Conservation (phyloP, 2,113 vertebrate genomes). For the Nothocercus nigrocapillus region DNA sequence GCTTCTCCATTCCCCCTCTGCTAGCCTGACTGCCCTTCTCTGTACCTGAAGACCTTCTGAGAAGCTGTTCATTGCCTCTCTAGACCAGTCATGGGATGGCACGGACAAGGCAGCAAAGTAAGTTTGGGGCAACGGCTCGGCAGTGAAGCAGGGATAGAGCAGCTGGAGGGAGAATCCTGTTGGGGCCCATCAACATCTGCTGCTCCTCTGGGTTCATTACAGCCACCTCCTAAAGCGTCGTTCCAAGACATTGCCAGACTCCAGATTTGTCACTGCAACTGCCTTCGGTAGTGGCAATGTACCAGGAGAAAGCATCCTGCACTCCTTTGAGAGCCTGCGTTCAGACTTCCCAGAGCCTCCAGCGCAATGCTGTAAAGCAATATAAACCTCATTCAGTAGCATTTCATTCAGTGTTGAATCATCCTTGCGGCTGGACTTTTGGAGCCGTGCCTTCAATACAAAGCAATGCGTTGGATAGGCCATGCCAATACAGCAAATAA, state of each 20-base stretch:
- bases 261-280: background rate
- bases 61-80: background rate
- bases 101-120: fast-evolving
- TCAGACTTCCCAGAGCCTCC: background rate
- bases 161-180: background rate
- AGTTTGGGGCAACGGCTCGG: background rate
- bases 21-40: background rate
- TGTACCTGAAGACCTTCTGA: background rate
- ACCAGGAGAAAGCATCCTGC: background rate
- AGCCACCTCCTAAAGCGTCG: fast-evolving
- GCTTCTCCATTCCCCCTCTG: background rate
- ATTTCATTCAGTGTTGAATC: background rate
- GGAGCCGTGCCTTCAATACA: background rate
- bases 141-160: background rate
- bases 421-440: background rate
- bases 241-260: background rate
- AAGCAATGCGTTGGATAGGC: background rate
- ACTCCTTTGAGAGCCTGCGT: background rate
- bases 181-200: background rate
- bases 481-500: background rate
- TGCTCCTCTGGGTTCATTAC: background rate
- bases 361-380: background rate
- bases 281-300: background rate
- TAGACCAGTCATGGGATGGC: background rate
- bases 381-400: background rate